Base-by-base conservation (phyloP, 1,140 invertebrate genomes). In the Cotesia chilonis region DNA sequence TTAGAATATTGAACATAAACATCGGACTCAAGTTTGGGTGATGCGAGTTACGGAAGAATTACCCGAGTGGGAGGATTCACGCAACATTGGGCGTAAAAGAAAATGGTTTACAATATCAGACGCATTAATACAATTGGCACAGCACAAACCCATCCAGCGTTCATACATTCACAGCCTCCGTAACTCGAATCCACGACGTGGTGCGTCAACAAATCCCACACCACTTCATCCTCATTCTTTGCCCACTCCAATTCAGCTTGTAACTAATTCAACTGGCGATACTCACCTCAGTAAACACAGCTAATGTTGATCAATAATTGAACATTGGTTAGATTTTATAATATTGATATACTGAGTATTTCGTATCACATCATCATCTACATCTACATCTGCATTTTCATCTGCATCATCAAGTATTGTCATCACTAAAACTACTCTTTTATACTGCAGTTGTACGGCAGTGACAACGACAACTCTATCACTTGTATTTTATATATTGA, bases 31-130 rank as follows among this genome's bases (percentile, higher is more conserved):
- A 83, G 95, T 98, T 63, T 98, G 95, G 88, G 94, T 97, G 71
- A 92, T 98, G 91, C 91, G 92, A 76, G 95, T 97, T 17, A 95
- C 94, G 4, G 92, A 98, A 86, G 94, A 96, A 85, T 86, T 97
- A 77, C 92, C 95, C 35, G 96, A 97, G 83, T 98, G 96, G 96
- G 95, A 97, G 86, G 96, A 98, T 85, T 95, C 95, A 20, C 90
- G 92, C 78, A 91, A 91, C 78, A 95, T 96, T 86, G 95, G 95
- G 60, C 91, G 96, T 61, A 94, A 95, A 84, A 89, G 96, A 74
- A 94, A 96, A 84, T 98, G 96, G 96, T 97, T 97, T 84, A 91
- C 92, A 47, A 90, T 97, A 76, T 92, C 95, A 66, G 95, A 97
- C 78, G 96, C 96, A 38, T 84, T 96, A 71, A 90, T 93, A 70